Percentiles rank a stretch among this genome's conserved stretches.
phyloP scores from a whole-genome alignment of 2,113 vertebrate genomes.

The Zeus faber region DNA sequence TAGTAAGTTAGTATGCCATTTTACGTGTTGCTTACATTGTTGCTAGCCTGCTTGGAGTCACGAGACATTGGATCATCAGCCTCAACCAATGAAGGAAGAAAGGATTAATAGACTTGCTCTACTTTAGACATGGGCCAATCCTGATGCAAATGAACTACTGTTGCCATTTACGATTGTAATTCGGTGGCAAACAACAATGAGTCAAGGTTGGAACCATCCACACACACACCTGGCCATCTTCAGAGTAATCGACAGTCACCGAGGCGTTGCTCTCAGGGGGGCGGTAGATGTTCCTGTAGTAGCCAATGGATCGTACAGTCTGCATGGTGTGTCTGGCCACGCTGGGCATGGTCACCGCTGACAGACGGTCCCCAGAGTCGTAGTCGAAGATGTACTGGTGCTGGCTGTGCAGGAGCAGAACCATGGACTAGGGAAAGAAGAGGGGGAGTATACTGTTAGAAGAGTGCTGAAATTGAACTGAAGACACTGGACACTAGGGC shows the following conservation, averaged over 20 bases:
- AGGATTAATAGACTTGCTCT: too few relatives aligned
- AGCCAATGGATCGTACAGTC: conserved; percentile 94
- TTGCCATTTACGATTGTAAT: too few relatives aligned
- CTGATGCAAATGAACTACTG: too few relatives aligned
- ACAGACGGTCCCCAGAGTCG: conserved; percentile 87
- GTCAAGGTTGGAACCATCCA: too few relatives aligned
- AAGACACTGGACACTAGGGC: too few relatives aligned
- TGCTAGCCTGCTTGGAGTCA: too few relatives aligned
- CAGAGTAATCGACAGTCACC: conserved; percentile 93
- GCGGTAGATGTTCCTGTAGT: conserved; percentile 97
- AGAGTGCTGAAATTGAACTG: neutral
- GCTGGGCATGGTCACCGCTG: conserved; percentile 97
- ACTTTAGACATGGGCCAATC: too few relatives aligned
- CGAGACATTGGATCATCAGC: too few relatives aligned
- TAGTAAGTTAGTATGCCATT: too few relatives aligned
- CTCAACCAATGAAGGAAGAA: too few relatives aligned
- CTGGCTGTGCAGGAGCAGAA: conserved; percentile 96
- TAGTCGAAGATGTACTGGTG: conserved; percentile 98
- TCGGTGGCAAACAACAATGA: too few relatives aligned
- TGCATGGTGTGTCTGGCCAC: conserved; percentile 98
- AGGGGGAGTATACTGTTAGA: neutral
- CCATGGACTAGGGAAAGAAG: conserved; percentile 86
- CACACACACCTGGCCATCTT: conserved; percentile 79
- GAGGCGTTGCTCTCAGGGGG: conserved; percentile 97
- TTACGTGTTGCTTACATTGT: too few relatives aligned